Percentiles rank a stretch among this genome's conserved stretches.
Evolutionary conservation across 2,797 vertebrate genomes (phyloP).

Genomic region (Pangasius sanitwongsei): DNA sequence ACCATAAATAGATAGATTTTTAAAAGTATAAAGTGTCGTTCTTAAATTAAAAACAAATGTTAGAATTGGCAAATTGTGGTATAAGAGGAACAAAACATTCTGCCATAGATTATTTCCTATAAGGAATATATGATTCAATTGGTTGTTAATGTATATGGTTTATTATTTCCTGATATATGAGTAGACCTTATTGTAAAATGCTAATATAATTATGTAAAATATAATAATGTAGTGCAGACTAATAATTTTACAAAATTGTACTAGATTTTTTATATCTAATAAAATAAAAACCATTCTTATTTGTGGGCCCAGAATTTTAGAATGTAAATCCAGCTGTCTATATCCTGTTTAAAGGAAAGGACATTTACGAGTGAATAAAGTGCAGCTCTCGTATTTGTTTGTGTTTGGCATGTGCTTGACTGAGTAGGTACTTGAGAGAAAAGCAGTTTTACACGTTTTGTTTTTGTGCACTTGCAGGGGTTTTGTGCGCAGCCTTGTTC

Average conservation of each 20-base stretch:
- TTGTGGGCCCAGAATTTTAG: neutral
- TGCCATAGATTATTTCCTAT: neutral
- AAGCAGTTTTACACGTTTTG: conserved; percentile 21
- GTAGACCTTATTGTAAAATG: neutral
- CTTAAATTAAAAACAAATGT: too few relatives aligned
- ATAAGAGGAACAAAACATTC: neutral
- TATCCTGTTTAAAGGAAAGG: neutral
- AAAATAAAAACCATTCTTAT: neutral
- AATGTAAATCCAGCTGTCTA: neutral
- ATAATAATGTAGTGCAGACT: neutral
- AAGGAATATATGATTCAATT: neutral
- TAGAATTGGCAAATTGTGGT: neutral
- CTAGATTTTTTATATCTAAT: neutral
- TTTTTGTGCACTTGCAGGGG: conserved; percentile 16
- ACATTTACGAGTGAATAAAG: neutral
- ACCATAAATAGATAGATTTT: too few relatives aligned
- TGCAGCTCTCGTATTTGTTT: neutral
- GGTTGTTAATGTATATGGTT: neutral
- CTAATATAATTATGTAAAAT: neutral
- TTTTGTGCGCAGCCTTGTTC: conserved; percentile 10
- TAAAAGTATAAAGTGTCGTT: too few relatives aligned
- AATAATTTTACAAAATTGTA: neutral
- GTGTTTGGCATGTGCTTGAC: conserved; percentile 2
- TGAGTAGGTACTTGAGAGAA: neutral
- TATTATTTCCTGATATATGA: neutral